Percentiles rank a stretch among this genome's conserved stretches.
Evolutionary conservation across 2,113 vertebrate species (phyloP).

Genomic region (Rousettus leschenaultii): DNA sequence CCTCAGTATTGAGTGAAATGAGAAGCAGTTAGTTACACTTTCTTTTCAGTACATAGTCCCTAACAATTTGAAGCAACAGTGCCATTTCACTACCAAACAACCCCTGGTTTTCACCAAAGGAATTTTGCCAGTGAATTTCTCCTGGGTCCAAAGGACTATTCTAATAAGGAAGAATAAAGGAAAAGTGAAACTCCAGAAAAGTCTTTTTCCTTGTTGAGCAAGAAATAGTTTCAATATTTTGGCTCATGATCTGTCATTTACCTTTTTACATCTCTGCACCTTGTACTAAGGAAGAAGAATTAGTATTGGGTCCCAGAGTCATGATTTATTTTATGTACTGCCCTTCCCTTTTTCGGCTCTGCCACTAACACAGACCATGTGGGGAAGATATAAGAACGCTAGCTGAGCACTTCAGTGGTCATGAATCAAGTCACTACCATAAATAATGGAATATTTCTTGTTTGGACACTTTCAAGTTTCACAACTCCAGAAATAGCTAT

Average conservation of each 20-base stretch:
- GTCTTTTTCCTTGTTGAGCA: neutral
- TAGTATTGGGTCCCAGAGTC: neutral
- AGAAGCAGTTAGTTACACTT: neutral
- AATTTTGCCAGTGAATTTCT: neutral
- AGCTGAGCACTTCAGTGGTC: constrained; percentile 31
- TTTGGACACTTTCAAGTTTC: constrained; percentile 69
- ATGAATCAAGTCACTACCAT: constrained; percentile 40
- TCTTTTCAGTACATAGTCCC: neutral
- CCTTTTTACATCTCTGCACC: neutral
- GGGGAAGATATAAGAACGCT: neutral
- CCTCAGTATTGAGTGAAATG: neutral
- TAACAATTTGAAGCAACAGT: neutral
- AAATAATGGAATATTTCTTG: constrained; percentile 69
- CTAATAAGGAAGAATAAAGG: neutral
- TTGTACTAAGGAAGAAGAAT: neutral
- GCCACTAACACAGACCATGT: neutral
- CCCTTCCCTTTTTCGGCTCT: neutral
- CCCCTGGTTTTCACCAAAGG: neutral
- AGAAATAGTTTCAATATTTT: neutral
- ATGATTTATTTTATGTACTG: neutral
- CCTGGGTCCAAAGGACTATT: neutral
- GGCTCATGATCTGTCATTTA: neutral
- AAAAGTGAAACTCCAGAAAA: neutral
- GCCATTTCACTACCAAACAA: neutral
- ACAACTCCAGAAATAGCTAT: constrained; percentile 68